Evolutionary conservation across 1,140 invertebrate genomes (phyloP).

Genomic region (Trachymyrmex septentrionalis): DNA sequence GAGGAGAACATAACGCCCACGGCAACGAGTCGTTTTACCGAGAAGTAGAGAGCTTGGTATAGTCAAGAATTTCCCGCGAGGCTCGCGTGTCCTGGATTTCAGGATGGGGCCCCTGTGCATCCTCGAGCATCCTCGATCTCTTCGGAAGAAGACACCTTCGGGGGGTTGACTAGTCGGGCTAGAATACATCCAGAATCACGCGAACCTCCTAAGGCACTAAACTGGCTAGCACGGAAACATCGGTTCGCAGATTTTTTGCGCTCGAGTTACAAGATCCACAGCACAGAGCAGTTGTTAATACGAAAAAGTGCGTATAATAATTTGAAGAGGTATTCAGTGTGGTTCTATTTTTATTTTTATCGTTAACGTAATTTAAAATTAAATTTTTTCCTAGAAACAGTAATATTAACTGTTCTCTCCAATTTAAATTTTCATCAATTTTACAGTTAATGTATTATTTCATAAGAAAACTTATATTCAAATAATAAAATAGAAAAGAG

Average conservation of each 20-base stretch:
- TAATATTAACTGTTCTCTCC: not conserved
- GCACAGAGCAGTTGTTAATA: not conserved
- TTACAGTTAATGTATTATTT: not conserved
- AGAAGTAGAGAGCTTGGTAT: slow-evolving; percentile 75
- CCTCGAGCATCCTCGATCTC: slow-evolving; percentile 81
- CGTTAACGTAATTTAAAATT: not conserved
- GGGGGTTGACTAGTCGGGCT: slow-evolving; percentile 77
- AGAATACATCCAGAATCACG: slow-evolving; percentile 81
- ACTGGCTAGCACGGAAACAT: slow-evolving; percentile 75
- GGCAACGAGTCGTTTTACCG: slow-evolving; percentile 80
- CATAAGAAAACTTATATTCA: not conserved
- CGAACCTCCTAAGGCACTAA: slow-evolving; percentile 75
- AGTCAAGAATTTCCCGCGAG: slow-evolving; percentile 85
- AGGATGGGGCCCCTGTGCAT: slow-evolving; percentile 81
- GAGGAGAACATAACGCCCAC: slow-evolving; percentile 74
- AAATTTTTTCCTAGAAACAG: not conserved
- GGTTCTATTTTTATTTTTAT: not conserved
- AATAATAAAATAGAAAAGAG: no score
- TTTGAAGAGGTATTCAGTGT: not conserved
- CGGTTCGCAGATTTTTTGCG: slow-evolving; percentile 62
- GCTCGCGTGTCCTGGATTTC: slow-evolving; percentile 86
- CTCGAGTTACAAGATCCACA: slow-evolving; percentile 28
- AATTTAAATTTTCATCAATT: not conserved
- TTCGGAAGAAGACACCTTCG: slow-evolving; percentile 71
- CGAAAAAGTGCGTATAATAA: slow-evolving; percentile 1